Evolutionary conservation across 1,140 invertebrate genomes (phyloP).

Genomic region (Babylonia areolata): DNA sequence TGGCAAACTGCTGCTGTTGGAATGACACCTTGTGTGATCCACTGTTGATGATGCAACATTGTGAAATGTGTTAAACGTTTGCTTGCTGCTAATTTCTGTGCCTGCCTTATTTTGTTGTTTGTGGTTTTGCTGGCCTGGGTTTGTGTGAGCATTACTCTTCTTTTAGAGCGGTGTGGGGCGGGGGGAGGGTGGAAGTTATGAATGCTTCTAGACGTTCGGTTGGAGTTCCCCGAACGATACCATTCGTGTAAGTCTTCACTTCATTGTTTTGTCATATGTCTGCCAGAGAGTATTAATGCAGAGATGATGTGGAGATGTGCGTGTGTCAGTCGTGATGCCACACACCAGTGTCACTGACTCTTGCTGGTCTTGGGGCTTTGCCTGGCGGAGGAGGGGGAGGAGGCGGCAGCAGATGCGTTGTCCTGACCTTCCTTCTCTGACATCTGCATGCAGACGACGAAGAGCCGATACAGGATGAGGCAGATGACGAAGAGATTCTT

Average conservation of each 20-base stretch:
- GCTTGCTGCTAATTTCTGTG: no score
- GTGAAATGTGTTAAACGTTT: no score
- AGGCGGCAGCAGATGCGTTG: neutral
- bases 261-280: neutral
- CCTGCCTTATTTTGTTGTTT: no score
- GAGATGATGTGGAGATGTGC: neutral
- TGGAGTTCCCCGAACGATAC: no score
- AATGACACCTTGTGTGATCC: no score
- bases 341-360: neutral
- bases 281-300: neutral
- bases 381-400: neutral
- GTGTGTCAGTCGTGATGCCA: neutral
- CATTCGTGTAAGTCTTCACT: no score
- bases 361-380: neutral
- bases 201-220: no score
- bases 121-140: no score
- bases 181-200: no score
- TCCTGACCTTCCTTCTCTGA: neutral
- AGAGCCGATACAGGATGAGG: conserved; percentile 72
- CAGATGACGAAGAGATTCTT: conserved; percentile 90
- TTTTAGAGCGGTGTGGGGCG: neutral
- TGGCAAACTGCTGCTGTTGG: no score
- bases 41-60: no score
- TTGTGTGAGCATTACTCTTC: no score
- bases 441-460: conserved; percentile 43